Evolutionary conservation across 2,113 vertebrate genomes (phyloP).

Genomic region (Myotis brandtii): DNA sequence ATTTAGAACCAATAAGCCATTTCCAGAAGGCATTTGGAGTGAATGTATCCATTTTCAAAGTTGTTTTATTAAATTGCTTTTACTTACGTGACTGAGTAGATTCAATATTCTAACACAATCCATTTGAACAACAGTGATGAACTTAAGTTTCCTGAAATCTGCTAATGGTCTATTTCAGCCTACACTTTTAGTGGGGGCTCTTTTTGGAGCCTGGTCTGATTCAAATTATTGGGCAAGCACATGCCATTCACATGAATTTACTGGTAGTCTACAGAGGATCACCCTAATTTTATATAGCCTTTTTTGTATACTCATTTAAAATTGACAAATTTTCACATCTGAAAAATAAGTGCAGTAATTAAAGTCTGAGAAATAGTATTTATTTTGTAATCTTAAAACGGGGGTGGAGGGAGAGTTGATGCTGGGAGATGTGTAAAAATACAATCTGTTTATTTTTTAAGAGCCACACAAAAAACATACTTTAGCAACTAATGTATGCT

Average conservation of each 20-base stretch:
- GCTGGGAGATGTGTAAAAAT: neutral
- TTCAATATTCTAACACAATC: neutral
- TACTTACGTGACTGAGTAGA: constrained; percentile 25
- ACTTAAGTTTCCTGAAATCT: neutral
- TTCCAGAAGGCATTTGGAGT: constrained; percentile 34
- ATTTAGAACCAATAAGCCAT: constrained; percentile 63
- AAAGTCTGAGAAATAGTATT: neutral
- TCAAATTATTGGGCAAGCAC: constrained; percentile 1
- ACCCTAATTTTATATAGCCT: neutral
- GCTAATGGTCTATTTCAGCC: neutral
- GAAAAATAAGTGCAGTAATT: neutral
- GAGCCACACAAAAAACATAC: neutral
- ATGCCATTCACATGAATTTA: neutral
- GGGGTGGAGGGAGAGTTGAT: neutral
- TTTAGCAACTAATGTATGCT: neutral
- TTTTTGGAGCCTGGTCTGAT: neutral
- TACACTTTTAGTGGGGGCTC: neutral
- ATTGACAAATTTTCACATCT: neutral
- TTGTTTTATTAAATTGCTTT: neutral
- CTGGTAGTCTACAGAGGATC: neutral
- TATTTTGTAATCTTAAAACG: constrained; percentile 12
- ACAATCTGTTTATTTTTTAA: neutral
- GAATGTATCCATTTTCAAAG: constrained; percentile 44
- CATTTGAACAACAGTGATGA: neutral
- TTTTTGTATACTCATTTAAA: neutral